A percentile compares a stretch with the other conserved stretches of the same genome.
Conservation (phyloP, 1,140 invertebrate genomes). For the Diprion similis region DNA sequence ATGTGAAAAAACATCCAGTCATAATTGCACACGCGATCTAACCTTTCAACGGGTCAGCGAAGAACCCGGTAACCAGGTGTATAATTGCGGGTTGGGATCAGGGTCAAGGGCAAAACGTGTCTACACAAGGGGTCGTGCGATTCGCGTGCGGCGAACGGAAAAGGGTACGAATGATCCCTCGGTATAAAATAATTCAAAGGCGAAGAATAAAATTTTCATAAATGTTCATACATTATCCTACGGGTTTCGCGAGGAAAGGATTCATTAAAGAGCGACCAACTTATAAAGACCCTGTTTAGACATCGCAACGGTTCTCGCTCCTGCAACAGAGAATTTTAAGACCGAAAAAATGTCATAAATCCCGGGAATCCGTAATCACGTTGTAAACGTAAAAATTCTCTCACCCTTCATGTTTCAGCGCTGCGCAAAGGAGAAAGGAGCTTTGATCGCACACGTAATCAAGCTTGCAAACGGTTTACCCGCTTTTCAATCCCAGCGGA, state of each 20-base stretch:
- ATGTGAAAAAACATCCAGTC: no score
- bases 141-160: background rate
- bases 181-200: background rate
- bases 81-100: no score
- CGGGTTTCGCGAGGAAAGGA: background rate
- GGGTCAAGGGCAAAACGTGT: no score
- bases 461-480: no score
- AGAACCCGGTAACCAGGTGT: no score
- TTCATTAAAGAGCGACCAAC: background rate
- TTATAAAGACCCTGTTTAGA: no score
- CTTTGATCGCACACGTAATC: no score
- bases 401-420: background rate
- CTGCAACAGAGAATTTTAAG: background rate
- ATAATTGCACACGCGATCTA: no score
- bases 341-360: background rate
- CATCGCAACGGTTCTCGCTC: no score
- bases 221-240: background rate
- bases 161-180: background rate
- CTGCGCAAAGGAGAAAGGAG: no score
- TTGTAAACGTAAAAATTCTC: background rate
- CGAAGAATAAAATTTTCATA: conserved; percentile 1
- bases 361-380: background rate
- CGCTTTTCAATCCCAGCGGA: no score
- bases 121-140: background rate
- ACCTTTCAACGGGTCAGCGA: no score